Conservation (phyloP, 2,888 invertebrate species). For the Lycocerus yunnanus region DNA sequence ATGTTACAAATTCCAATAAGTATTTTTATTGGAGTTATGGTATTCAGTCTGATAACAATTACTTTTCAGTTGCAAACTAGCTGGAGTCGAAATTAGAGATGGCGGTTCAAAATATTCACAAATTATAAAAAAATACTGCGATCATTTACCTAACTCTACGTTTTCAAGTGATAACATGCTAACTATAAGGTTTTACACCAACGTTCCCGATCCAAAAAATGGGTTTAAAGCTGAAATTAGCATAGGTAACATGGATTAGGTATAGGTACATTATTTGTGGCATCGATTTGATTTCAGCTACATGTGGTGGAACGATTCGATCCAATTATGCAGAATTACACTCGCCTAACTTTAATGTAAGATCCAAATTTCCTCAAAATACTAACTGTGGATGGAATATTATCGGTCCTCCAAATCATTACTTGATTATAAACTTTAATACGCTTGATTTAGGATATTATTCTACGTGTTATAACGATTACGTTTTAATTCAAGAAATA, state of each 20-base stretch:
- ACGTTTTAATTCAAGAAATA: slow-evolving; percentile 14
- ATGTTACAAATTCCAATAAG: slow-evolving; percentile 58
- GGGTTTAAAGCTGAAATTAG: slow-evolving; percentile 76
- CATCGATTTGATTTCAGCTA: slow-evolving; percentile 54
- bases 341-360: slow-evolving; percentile 71
- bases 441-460: slow-evolving; percentile 19
- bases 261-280: background rate
- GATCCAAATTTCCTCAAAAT: slow-evolving; percentile 59
- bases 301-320: slow-evolving; percentile 78
- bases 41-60: slow-evolving; percentile 11
- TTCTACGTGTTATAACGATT: slow-evolving; percentile 22
- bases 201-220: slow-evolving; percentile 69
- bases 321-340: slow-evolving; percentile 63
- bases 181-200: slow-evolving; percentile 73
- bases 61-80: slow-evolving; percentile 59
- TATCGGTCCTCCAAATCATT: slow-evolving; percentile 58
- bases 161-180: slow-evolving; percentile 69
- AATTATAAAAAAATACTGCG: slow-evolving; percentile 68
- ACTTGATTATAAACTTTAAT: slow-evolving; percentile 51
- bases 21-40: slow-evolving; percentile 40
- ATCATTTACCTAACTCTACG: slow-evolving; percentile 64
- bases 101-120: slow-evolving; percentile 75
- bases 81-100: slow-evolving; percentile 81
- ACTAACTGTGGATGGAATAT: slow-evolving; percentile 76
- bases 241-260: slow-evolving; percentile 57